These are phyloP conservation scores for Teinopalpus imperialis DNA, from an alignment of 2,888 invertebrate genomes.

Conservation along the genomic window DNA sequence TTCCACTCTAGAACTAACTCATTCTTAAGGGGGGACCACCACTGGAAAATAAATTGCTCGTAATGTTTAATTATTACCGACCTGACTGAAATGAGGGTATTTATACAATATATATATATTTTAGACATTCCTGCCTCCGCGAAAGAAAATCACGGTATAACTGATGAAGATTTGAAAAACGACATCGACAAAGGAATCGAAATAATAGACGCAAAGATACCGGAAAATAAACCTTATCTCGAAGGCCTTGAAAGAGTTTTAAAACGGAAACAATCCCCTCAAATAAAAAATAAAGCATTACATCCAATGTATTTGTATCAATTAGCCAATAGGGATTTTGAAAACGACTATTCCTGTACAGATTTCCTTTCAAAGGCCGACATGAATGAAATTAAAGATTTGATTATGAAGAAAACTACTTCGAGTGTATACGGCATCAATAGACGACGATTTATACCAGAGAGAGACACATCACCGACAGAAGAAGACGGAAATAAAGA, in stretches of 20 bases:
- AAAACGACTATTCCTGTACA: conserved; percentile 42
- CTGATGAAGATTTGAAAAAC: conserved; percentile 47
- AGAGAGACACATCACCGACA: conserved; percentile 24
- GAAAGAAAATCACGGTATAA: conserved; percentile 49
- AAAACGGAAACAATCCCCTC: conserved; percentile 43
- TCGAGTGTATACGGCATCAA: conserved; percentile 58
- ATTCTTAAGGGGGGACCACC: too few species aligned
- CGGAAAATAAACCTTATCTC: conserved; percentile 59
- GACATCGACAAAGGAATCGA: conserved; percentile 61
- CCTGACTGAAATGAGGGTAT: too few species aligned
- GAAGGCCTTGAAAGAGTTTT: conserved; percentile 59
- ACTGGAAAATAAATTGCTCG: too few species aligned
- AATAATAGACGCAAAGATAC: conserved; percentile 60
- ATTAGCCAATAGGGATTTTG: conserved; percentile 52
- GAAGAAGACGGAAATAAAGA: too few species aligned
- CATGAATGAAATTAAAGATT: conserved; percentile 56
- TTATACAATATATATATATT: too few species aligned
- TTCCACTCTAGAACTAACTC: too few species aligned
- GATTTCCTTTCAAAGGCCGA: conserved; percentile 55
- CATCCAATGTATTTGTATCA: conserved; percentile 59
- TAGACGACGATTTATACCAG: conserved; percentile 43
- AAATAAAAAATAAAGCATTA: conserved; percentile 43
- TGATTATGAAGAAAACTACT: conserved; percentile 51
- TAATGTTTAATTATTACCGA: too few species aligned
- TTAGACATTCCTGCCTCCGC: conserved; percentile 41